Base-by-base conservation (phyloP, 2,888 invertebrate species). In the Cheilosia scutellata region DNA sequence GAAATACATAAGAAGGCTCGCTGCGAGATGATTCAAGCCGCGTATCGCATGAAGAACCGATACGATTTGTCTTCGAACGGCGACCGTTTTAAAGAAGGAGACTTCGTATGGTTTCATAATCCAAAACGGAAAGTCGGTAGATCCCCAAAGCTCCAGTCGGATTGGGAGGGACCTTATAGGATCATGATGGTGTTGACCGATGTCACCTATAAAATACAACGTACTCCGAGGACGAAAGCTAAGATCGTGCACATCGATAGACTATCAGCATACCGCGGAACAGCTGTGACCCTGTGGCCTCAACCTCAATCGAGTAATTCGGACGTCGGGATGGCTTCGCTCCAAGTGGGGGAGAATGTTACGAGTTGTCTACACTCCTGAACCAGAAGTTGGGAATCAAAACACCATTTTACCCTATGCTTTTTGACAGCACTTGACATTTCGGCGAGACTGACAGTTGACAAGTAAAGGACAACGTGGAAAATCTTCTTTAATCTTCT, bases 201-300 rank as follows among this genome's bases (percentile, higher is more conserved):
- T 11, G 13, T 37, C 57, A 57, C 57, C 27, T 16, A 53, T 53
- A 53, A 53, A 5, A 55, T 31, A n/a, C 55, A 55, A 55, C 40
- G 40, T 2, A 40, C 40, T 40, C 40, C 9, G 25, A 51, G 27
- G 27, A 51, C 27, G 49, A 51, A 31, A 31, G 29, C 55, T 29
- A 55, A 20, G 20, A 20, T 20, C 20, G 20, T 20, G 20, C 20
- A 20, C 20, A 20, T 20, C 20, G 20, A 20, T 9, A 53, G 31
- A 31, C 55, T 42, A 5, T 11, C 60, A 27, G 27, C 20, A 44
- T 60, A 42, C 42, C 13, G 27, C 3, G 42, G 42, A 25, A 60
- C 11, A 25, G n/a, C 4, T 27, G 40, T 60, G n/a, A 4, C n/a
- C n/a, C 2, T n/a, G 55, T 33, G 55, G 31, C 27, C 33, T 33